Percentiles rank a stretch among this genome's conserved stretches.
These are phyloP conservation scores for Rhyacichthys aspro DNA, from an alignment of 2,797 vertebrate species.

Conservation along the genomic window DNA sequence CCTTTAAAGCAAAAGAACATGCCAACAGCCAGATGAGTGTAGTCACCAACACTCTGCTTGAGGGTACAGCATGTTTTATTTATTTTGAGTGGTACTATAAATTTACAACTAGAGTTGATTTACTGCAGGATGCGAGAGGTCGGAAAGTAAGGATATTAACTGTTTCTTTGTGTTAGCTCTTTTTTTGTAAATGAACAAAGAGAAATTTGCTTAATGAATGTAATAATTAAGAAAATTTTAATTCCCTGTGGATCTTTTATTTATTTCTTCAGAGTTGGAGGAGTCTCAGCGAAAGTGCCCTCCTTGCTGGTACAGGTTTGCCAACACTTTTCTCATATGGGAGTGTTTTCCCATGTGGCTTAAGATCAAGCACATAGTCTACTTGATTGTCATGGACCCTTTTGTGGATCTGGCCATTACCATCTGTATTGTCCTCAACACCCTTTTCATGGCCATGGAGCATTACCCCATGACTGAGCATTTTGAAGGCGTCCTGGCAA, in stretches of 20 bases:
- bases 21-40: slow-evolving; percentile 97
- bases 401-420: slow-evolving; percentile 98
- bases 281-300: slow-evolving; percentile 98
- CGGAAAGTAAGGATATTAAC: too few relatives aligned
- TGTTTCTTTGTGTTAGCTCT: too few relatives aligned
- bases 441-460: slow-evolving; percentile 99
- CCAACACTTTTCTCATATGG: slow-evolving; percentile 96
- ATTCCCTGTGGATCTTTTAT: neutral
- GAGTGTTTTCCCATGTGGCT: slow-evolving; percentile 94
- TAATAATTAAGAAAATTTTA: too few relatives aligned
- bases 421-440: slow-evolving; percentile 98
- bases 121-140: too few relatives aligned
- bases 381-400: slow-evolving; percentile 97
- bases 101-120: too few relatives aligned
- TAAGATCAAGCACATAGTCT: slow-evolving; percentile 92
- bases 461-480: slow-evolving; percentile 93
- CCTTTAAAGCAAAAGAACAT: slow-evolving; percentile 92
- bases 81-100: too few relatives aligned
- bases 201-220: too few relatives aligned
- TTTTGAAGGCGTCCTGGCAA: slow-evolving; percentile 85
- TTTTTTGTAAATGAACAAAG: too few relatives aligned
- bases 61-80: slow-evolving; percentile 80
- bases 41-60: slow-evolving; percentile 93
- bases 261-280: slow-evolving; percentile 85
- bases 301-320: slow-evolving; percentile 97